These are phyloP conservation scores for Anticlea derivata DNA, from an alignment of 2,888 invertebrate genomes.

Conservation along the genomic window DNA sequence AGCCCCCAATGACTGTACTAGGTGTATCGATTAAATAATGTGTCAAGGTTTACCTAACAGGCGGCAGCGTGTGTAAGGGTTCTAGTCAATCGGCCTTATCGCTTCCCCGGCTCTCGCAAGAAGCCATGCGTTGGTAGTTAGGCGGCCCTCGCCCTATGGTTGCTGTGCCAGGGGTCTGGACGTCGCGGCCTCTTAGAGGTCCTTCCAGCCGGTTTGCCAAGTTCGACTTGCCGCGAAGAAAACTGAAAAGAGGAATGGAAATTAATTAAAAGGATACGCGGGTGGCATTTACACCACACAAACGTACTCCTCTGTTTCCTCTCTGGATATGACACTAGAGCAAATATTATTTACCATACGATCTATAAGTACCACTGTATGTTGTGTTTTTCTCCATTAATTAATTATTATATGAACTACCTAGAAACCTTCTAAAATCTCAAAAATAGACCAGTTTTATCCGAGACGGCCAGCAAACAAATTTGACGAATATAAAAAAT, in stretches of 20 bases:
- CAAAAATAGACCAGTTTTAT: too few species aligned
- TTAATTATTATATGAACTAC: too few species aligned
- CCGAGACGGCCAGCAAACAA: too few species aligned
- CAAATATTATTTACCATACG: too few species aligned
- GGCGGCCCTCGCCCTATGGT: constrained; percentile 87
- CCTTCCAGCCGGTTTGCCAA: constrained; percentile 74
- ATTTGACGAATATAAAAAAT: too few species aligned
- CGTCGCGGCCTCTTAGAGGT: constrained; percentile 79
- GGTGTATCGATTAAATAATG: not conserved
- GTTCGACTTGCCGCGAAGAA: constrained; percentile 94
- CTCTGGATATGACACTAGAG: too few species aligned
- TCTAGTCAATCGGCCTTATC: constrained; percentile 95
- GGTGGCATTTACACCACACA: too few species aligned
- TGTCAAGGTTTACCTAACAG: constrained; percentile 62
- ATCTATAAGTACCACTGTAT: too few species aligned
- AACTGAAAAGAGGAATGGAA: constrained; percentile 81
- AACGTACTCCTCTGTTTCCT: too few species aligned
- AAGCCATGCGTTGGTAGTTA: constrained; percentile 93
- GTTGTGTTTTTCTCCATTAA: too few species aligned
- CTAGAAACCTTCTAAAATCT: too few species aligned
- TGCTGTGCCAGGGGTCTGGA: constrained; percentile 89
- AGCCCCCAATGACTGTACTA: too few species aligned
- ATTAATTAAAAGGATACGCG: not conserved
- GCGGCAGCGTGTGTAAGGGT: constrained; percentile 84
- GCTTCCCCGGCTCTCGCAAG: constrained; percentile 91